Evolutionary conservation across 2,797 vertebrate species (phyloP), one percentile per base, ranked within the genome.

Genomic region (Pseudopleuronectes americanus): DNA sequence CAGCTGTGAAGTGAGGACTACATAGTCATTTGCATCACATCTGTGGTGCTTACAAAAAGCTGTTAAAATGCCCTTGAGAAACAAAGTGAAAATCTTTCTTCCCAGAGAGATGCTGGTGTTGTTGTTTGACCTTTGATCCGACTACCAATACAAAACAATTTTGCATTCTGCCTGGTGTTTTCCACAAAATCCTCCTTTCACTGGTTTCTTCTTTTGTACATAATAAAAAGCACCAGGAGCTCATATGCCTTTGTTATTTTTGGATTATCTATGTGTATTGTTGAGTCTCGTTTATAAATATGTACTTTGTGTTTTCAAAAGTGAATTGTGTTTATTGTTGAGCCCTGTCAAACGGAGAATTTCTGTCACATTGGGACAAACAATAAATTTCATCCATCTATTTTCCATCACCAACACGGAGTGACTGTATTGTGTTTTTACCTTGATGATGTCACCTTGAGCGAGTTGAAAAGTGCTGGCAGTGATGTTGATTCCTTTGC

Each of bases 401-500:
- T 38, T 4, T 73, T 65, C 43, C 47, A 33, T 68, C 6, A 45
- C 54, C 65, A 68, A 33, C 69, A 14, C 57, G 4, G 14, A 53
- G 22, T 0, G 2, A 21, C 33, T 21, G 33, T 19, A 49, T 45
- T 19, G 22, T 43, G 57, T 38, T 85, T 93, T 83, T 95, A 98
- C 97, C 96, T 99, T 99, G 76, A 99, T 94, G 89, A 97, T 91
- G 92, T 99, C 97, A 78, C 97, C 97, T 89, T 96, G 96, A 48
- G 96, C 96, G 55, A 99, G 95, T 62, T 97, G 95, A 91, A 99
- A 99, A 45, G 93, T 94, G 92, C 90, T 94, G 71, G 96, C 97
- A 55, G 96, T 96, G 85, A 98, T 95, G 93, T 98, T 98, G 88
- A 99, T 96, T 76, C 97, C 97, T 90, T 98, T 98, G 63, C 97